Evolutionary conservation across 2,113 vertebrate genomes (phyloP), one percentile per base, ranked within the genome.

Genomic region (Lucifuga dentata): DNA sequence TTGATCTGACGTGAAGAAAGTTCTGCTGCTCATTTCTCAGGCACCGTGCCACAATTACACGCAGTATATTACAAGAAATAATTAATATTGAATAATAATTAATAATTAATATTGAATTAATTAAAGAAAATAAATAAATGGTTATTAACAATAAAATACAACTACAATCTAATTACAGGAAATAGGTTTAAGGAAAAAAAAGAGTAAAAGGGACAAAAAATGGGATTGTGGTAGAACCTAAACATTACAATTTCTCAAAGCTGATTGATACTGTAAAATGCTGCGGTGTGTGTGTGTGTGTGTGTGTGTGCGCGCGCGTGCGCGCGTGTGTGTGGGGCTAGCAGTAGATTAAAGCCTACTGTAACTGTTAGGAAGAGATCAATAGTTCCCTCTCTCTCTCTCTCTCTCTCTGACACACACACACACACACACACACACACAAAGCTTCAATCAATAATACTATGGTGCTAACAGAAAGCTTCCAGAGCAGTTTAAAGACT

Each of bases 401-500:
- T 17, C 3, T 33, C n/a, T 21, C 16, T 45, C 36, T 43, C 29
- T 21, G n/a, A 4, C 36, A 45, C 4, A 24, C 53, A 33, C 60
- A 38, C 35, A 44, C 57, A 59, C 21, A 36, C 50, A 35, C 63
- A 57, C 36, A 38, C 38, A 43, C 29, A 51, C 44, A 19, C 62
- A 46, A 57, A 36, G 11, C 46, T 23, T 39, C 8, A 33, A 73
- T 89, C 85, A 68, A 84, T 87, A 82, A 72, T 58, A 71, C 78
- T 71, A 78, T 71, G 50, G 68, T 46, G 66, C 52, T 71, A 80
- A 86, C 76, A 76, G 83, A 84, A 80, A 58, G 56, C 76, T 89
- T 87, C 76, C 85, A 72, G 55, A 70, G 78, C 75, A 69, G 63
- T 78, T 85, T 79, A 80, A 82, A 80, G 67, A 45, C 61, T 71